Base-by-base conservation (phyloP, 2,797 vertebrate genomes). In the Xerus rutilus region DNA sequence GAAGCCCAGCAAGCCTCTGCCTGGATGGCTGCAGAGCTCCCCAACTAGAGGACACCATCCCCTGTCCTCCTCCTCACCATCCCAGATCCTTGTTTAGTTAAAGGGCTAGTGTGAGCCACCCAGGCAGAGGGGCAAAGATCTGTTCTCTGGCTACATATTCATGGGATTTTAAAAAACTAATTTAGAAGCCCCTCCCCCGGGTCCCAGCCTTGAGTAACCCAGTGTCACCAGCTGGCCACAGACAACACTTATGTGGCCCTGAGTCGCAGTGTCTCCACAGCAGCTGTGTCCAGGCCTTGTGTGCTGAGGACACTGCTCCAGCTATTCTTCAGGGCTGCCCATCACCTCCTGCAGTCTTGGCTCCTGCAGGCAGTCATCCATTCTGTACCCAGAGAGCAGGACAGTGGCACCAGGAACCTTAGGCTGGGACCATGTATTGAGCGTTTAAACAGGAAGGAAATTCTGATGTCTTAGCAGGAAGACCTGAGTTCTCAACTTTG, bases 151-250 rank as follows among this genome's bases (percentile, higher is more conserved):
- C 84, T 79, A 35, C 10, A 18, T 45, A 49, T 62, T 69, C 12
- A 0, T 23, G 49, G 23, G 52, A 72, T 77, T 59, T 59, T 70
- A 57, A 52, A n/a, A n/a, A 23, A 83, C 15, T 69, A 23, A 69
- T 62, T 69, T 77, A 47, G 64, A 93, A 74, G 1, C 32, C 14
- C 14, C 13, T 59, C 35, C 62, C 82, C 92, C 1, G 0, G 52
- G 64, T 86, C 69, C 74, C 57, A 74, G 69, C 86, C 86, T 94
- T 45, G 3, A 7, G 5, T 76, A 86, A 93, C 77, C 77, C 23
- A 76, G 32, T 62, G 86, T 23, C n/a, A 52, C 83, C 81, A 78
- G 92, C 73, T 86, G 76, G 69, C 77, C 91, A 69, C 78, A 54
- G 32, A 32, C 89, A 67, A 73, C 59, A 23, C 47, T 94, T 14